A percentile compares a stretch with the other conserved stretches of the same genome.
These are phyloP conservation scores for Diploptera punctata DNA, from an alignment of 2,888 invertebrate species.

Conservation along the genomic window DNA sequence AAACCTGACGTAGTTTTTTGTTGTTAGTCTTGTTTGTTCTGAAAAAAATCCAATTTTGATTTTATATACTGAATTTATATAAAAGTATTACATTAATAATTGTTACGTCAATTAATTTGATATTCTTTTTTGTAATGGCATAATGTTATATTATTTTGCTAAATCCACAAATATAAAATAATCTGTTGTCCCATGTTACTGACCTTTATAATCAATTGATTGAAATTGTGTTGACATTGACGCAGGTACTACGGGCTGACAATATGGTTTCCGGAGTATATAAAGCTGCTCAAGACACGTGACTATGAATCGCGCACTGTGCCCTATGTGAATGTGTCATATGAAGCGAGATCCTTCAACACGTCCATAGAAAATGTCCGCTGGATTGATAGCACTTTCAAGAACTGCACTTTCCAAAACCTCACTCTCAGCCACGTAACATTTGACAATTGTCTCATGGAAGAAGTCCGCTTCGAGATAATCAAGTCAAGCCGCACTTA, in stretches of 20 bases:
- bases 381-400: constrained; percentile 65
- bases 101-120: too few relatives aligned
- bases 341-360: constrained; percentile 60
- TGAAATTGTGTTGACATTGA: constrained; percentile 23
- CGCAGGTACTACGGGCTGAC: constrained; percentile 62
- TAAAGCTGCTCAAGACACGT: constrained; percentile 56
- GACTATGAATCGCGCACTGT: constrained; percentile 49
- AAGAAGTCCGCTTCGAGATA: constrained; percentile 71
- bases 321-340: constrained; percentile 52
- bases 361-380: constrained; percentile 67
- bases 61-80: too few relatives aligned
- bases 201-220: too few relatives aligned
- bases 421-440: constrained; percentile 74
- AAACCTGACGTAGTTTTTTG: too few relatives aligned
- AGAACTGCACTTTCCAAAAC: constrained; percentile 69
- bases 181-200: too few relatives aligned
- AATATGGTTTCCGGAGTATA: constrained; percentile 64
- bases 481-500: constrained; percentile 73
- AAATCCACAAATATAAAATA: too few relatives aligned
- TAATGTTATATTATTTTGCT: too few relatives aligned
- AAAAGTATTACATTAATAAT: too few relatives aligned
- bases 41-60: too few relatives aligned
- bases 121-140: too few relatives aligned
- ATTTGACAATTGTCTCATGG: constrained; percentile 73
- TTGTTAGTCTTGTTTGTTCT: too few relatives aligned